phyloP scores from a whole-genome alignment of 2,888 invertebrate genomes.

The Orthosia gothica region DNA sequence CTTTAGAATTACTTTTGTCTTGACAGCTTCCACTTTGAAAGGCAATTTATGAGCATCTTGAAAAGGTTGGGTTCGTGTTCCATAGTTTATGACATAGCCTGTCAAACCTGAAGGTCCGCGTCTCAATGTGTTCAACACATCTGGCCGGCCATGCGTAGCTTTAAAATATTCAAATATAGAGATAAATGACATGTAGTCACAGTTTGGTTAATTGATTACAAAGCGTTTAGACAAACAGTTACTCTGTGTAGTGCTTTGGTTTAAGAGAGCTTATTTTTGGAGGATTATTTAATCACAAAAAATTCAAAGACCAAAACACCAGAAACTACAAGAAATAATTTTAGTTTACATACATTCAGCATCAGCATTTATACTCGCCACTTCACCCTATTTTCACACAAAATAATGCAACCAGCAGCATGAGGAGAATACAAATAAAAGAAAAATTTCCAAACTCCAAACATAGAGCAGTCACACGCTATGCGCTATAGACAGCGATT shows the following conservation, averaged over 20 bases:
- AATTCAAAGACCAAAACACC: not conserved
- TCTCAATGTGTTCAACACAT: too few species aligned
- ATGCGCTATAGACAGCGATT: slow-evolving; percentile 61
- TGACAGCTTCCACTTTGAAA: too few species aligned
- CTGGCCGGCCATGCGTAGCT: too few species aligned
- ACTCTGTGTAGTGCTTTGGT: too few species aligned
- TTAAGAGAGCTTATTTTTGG: not conserved
- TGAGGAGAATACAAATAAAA: slow-evolving; percentile 23
- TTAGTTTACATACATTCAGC: not conserved
- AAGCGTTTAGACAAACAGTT: not conserved
- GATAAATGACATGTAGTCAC: too few species aligned
- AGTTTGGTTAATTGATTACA: not conserved
- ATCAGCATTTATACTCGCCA: not conserved
- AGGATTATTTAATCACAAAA: too few species aligned
- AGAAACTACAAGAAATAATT: not conserved
- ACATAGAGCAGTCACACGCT: slow-evolving; percentile 48
- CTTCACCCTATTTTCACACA: not conserved
- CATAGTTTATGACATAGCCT: too few species aligned
- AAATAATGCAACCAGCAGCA: slow-evolving; percentile 21
- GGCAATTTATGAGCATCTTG: too few species aligned
- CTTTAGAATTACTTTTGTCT: too few species aligned
- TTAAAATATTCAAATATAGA: too few species aligned
- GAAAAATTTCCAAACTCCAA: slow-evolving; percentile 5
- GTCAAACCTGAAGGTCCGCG: too few species aligned
- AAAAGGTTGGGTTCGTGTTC: too few species aligned